Percentiles rank a stretch among this genome's conserved stretches.
Conservation (phyloP, 2,888 invertebrate genomes). For the Lasioglossum calceatum region DNA sequence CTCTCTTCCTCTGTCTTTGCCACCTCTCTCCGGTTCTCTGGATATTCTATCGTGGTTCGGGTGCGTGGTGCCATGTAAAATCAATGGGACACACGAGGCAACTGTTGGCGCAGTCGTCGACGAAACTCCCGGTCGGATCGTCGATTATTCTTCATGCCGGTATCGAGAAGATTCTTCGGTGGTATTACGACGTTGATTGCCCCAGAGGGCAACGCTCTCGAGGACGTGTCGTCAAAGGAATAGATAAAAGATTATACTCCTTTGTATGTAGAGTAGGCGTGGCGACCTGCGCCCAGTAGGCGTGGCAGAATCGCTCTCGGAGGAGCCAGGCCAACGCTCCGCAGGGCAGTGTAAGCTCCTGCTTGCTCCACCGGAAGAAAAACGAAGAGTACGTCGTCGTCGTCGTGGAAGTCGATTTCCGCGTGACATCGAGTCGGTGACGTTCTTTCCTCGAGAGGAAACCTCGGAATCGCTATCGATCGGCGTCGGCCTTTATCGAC, state of each 20-base stretch:
- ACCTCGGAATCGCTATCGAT: neutral
- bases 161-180: neutral
- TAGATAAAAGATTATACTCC: neutral
- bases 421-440: neutral
- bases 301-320: neutral
- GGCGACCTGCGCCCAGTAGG: neutral
- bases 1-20: constrained; percentile 19
- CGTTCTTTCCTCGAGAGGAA: neutral
- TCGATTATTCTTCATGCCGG: neutral
- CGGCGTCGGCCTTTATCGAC: neutral
- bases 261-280: neutral
- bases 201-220: neutral
- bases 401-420: constrained; percentile 9
- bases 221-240: neutral
- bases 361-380: neutral
- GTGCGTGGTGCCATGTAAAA: constrained; percentile 6
- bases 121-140: neutral
- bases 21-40: neutral
- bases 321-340: neutral
- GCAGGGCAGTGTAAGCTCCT: neutral
- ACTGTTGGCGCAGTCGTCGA: neutral
- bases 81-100: constrained; percentile 10
- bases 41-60: neutral
- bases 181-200: neutral
- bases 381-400: neutral